A percentile compares a stretch with the other conserved stretches of the same genome.
Conservation (phyloP, 2,888 invertebrate genomes). For the Hydriomena furcata region DNA sequence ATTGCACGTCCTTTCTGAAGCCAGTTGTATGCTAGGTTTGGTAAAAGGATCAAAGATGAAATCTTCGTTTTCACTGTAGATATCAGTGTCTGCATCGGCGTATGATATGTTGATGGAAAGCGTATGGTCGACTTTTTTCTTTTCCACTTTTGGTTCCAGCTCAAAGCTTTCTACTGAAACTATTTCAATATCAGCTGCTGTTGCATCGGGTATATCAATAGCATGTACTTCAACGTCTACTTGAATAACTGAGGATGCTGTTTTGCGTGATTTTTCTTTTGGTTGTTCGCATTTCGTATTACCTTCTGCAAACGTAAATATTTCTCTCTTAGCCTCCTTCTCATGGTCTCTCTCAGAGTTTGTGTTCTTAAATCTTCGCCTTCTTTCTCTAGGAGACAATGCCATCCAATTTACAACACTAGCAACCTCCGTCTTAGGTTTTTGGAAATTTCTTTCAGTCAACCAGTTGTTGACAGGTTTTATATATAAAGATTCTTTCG, state of each 20-base stretch:
- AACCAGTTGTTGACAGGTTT: constrained; percentile 55
- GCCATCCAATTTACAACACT: constrained; percentile 56
- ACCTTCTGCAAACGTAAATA: constrained; percentile 26
- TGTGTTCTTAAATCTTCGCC: constrained; percentile 40
- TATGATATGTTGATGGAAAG: constrained; percentile 22
- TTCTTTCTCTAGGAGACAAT: constrained; percentile 60
- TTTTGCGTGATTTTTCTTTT: constrained; percentile 4
- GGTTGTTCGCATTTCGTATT: background rate
- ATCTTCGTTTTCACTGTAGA: constrained; percentile 21
- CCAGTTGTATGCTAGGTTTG: constrained; percentile 20
- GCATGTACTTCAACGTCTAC: constrained; percentile 45
- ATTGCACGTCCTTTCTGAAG: constrained; percentile 17
- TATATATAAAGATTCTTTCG: constrained; percentile 30
- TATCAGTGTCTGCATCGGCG: constrained; percentile 23
- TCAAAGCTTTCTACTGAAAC: constrained; percentile 6
- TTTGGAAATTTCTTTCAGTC: constrained; percentile 32
- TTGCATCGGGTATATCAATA: constrained; percentile 16
- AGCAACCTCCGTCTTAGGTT: constrained; percentile 37
- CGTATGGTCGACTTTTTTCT: constrained; percentile 10
- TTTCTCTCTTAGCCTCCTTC: constrained; percentile 5
- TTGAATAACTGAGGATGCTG: constrained; percentile 29
- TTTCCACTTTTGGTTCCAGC: constrained; percentile 2
- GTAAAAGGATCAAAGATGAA: constrained; percentile 24
- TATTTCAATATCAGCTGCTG: constrained; percentile 1
- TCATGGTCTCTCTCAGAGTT: constrained; percentile 6